Base-by-base conservation (phyloP, 2,888 invertebrate genomes). In the Pecten maximus region DNA sequence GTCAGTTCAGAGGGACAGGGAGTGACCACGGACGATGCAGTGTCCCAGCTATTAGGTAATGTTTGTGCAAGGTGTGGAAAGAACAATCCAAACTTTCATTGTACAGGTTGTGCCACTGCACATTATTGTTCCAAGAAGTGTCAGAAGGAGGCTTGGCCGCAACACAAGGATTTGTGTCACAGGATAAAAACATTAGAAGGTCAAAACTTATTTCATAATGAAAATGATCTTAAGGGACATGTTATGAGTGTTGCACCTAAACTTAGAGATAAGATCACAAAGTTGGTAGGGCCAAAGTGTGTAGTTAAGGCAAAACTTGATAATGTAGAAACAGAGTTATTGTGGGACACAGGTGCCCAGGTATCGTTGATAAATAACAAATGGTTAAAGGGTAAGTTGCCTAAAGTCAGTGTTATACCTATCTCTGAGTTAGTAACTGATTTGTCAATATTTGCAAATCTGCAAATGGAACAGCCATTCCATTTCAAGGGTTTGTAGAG, bases 301-400 rank as follows among this genome's bases (percentile, higher is more conserved):
- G 4, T 90, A 16, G 88, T 92, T 16, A 86, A 48, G 15, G 89
- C 89, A 40, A 23, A 23, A 6, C 39, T 92, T 15, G 54, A 87
- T 88, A 74, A 40, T 0, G 40, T n/a, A 16, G 35, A n/a, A 2
- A 40, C 44, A 39, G 74, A 88, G 40, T 28, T 89, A 23, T 28
- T 91, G 16, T 92, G 92, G 90, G 90, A 91, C 87, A 92, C 91
- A 19, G 92, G 92, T 2, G 92, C 90, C 10, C 91, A 92, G 48
- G 91, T 92, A 39, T 92, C 90, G 1, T 23, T 92, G 10, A 39
- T 91, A 6, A 39, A 40, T 86, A 44, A 19, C 35, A 0, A 19
- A 2, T 90, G 90, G 89, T 39, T 87, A 35, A n/a, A 50, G 35
- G n/a, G 86, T 23, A 50, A 89, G 19, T 90, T 90, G 15, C 87